phyloP scores from a whole-genome alignment of 2,113 vertebrate species.

The Chloropsis hardwickii region DNA sequence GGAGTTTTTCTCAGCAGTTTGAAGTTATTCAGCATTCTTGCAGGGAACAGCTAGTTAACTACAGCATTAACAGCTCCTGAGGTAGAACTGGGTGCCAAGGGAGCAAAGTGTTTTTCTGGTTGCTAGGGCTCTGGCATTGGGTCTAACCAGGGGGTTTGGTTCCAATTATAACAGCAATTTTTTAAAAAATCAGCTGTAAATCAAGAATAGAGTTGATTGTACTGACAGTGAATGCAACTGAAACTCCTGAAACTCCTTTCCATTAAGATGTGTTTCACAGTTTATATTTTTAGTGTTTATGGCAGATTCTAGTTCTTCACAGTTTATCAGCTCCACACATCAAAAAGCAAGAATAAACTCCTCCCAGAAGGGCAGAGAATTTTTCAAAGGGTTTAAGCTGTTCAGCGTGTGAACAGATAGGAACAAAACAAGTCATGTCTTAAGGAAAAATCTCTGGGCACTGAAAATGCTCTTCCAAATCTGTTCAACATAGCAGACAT shows the following conservation, averaged over 20 bases:
- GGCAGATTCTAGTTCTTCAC: background rate
- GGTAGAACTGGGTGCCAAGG: background rate
- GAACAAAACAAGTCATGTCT: constrained; percentile 22
- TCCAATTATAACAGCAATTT: background rate
- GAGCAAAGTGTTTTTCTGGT: background rate
- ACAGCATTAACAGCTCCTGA: background rate
- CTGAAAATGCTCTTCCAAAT: constrained; percentile 17
- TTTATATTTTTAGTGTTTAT: background rate
- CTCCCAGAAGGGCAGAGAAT: background rate
- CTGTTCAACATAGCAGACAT: constrained; percentile 27
- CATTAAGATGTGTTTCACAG: background rate
- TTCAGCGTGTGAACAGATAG: background rate
- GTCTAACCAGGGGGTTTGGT: background rate
- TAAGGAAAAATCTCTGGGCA: constrained; percentile 5
- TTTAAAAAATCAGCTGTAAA: background rate
- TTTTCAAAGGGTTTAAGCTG: background rate
- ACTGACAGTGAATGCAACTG: background rate
- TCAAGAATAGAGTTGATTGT: background rate
- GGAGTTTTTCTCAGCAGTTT: background rate
- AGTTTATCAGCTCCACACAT: constrained; percentile 30
- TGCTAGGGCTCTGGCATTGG: background rate
- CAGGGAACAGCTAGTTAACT: background rate
- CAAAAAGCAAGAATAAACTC: constrained; percentile 24
- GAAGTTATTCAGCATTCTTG: background rate
- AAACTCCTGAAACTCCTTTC: background rate